Evolutionary conservation across 53 echinoderm and acorn worm species (phyloP).

Genomic region (Echinarachnius parma): DNA sequence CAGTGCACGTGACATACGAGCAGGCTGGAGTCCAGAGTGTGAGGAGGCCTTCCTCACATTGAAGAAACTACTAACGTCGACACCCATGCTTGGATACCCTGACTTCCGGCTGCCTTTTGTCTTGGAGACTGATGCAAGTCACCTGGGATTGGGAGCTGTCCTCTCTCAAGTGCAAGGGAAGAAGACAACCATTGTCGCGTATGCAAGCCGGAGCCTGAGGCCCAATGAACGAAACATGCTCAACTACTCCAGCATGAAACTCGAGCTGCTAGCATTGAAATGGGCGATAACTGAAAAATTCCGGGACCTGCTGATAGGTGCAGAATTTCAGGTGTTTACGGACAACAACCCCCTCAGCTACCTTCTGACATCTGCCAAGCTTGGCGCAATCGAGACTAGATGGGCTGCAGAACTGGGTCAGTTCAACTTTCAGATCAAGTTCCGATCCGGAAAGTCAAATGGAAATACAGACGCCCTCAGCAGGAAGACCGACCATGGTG

Average conservation of each 20-base stretch:
- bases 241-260: slow-evolving; percentile 54
- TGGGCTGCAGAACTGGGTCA: slow-evolving; percentile 48
- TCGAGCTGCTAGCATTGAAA: slow-evolving; percentile 35
- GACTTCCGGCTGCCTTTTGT: slow-evolving; percentile 50
- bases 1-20: background rate
- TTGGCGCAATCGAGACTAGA: slow-evolving; percentile 40
- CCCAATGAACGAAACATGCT: no score
- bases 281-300: no score
- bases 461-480: slow-evolving; percentile 57
- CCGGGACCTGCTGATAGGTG: slow-evolving; percentile 26
- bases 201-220: slow-evolving; percentile 47
- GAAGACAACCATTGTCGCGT: slow-evolving; percentile 35
- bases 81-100: slow-evolving; percentile 54
- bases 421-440: slow-evolving; percentile 41
- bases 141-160: slow-evolving; percentile 48
- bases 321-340: slow-evolving; percentile 30
- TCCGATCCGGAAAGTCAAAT: slow-evolving; percentile 30
- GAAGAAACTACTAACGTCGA: slow-evolving; percentile 33
- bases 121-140: slow-evolving; percentile 51
- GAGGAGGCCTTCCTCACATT: slow-evolving; percentile 14
- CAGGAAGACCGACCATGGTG: slow-evolving; percentile 27
- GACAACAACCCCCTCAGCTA: slow-evolving; percentile 48
- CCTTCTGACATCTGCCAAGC: slow-evolving; percentile 25
- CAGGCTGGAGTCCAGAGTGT: background rate
- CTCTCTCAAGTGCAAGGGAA: slow-evolving; percentile 33